phyloP scores from a whole-genome alignment of 2,113 vertebrate species.

The Canis aureus region DNA sequence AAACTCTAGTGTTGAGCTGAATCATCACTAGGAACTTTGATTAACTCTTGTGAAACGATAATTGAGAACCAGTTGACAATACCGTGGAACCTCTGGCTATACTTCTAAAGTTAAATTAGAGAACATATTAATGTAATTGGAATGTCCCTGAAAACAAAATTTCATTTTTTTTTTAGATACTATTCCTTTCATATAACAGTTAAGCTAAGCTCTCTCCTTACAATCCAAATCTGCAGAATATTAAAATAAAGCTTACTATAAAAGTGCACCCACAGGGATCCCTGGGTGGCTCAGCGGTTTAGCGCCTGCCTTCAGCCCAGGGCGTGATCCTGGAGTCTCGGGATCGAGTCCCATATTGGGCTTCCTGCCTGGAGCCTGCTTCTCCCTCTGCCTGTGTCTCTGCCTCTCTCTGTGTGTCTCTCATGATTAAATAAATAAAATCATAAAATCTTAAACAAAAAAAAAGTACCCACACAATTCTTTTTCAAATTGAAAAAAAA shows the following conservation, averaged over 20 bases:
- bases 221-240: not conserved
- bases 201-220: not conserved
- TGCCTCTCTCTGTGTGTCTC: too few relatives aligned
- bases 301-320: too few relatives aligned
- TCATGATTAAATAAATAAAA: too few relatives aligned
- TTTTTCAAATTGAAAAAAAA: not conserved
- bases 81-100: not conserved
- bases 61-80: not conserved
- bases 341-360: too few relatives aligned
- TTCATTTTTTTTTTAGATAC: not conserved
- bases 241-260: conserved; percentile 8
- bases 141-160: not conserved
- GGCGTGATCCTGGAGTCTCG: too few relatives aligned
- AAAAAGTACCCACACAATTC: not conserved
- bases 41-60: not conserved
- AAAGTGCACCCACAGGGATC: not conserved
- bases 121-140: not conserved
- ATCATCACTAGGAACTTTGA: not conserved
- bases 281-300: too few relatives aligned
- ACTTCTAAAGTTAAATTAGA: not conserved
- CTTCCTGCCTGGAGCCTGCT: too few relatives aligned
- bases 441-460: too few relatives aligned
- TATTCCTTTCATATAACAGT: not conserved
- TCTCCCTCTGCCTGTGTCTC: too few relatives aligned
- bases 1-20: not conserved